Base-by-base conservation (phyloP, 2,888 invertebrate species). In the Exephanes ischioxanthus region DNA sequence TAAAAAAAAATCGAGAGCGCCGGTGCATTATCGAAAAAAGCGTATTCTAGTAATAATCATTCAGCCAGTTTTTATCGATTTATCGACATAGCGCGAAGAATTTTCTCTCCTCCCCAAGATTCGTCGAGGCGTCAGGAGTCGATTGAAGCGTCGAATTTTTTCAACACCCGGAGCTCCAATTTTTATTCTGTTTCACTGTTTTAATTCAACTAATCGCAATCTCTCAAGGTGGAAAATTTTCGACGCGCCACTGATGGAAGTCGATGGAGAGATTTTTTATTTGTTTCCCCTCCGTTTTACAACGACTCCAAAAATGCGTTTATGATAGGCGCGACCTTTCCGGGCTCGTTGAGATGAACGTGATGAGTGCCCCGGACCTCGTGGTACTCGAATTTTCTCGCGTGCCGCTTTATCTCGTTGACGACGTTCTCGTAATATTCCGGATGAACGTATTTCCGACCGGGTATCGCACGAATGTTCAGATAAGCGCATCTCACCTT, bases 301-400 rank as follows among this genome's bases (percentile, higher is more conserved):
- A 87, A 89, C 77, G 85, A 82, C 55, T 71, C 94, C 94, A 97
- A 90, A 94, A 97, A 97, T 11, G 96, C 95, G 86, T 95, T 95
- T 87, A 97, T 95, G 87, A 96, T 94, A 45, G 95, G 94, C 0
- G 95, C 95, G 89, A 98, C 95, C 90, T 95, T 95, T 80, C 96
- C 95, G 0, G 97, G 97, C 53, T 96, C 95, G 88, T 97, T 97
- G 81, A 98, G 94, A 91, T 98, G 98, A 9, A 98, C 95, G 91
- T 98, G 98, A 94, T 98, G 98, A 0, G 97, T 97, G 0, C 98
- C 98, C 83, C 96, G 95, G 3, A 98, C 96, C 91, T 96, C 95
- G 51, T 96, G 95, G 86, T 96, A 96, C 73, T 95, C 95, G 67
- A 97, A 95, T 84, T 94, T 94, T 63, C 95, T 94, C 0, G 97